These are phyloP conservation scores for Equus quagga DNA, from an alignment of 2,113 vertebrate species.

Conservation along the genomic window DNA sequence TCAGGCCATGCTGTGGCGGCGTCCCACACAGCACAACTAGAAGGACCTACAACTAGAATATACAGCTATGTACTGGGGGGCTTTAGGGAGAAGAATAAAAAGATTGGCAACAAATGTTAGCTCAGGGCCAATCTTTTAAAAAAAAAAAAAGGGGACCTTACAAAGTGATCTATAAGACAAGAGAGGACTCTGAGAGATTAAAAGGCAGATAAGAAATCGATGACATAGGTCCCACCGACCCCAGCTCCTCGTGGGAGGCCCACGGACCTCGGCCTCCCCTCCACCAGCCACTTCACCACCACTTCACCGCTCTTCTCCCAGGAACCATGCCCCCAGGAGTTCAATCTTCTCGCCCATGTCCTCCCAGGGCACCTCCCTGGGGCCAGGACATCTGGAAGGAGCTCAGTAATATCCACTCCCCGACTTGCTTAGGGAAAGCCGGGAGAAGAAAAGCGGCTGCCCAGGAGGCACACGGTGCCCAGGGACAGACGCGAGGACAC, in stretches of 20 bases:
- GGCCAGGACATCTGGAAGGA: not conserved
- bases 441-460: not conserved
- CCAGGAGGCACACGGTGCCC: not conserved
- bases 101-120: too few species aligned
- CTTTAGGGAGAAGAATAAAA: too few species aligned
- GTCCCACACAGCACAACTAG: too few species aligned
- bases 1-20: too few species aligned
- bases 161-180: not conserved
- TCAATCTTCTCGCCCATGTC: too few species aligned
- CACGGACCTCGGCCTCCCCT: rapidly evolving
- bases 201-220: not conserved
- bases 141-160: not conserved
- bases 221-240: not conserved
- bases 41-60: too few species aligned
- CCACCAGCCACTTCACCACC: rapidly evolving
- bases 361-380: rapidly evolving
- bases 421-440: not conserved
- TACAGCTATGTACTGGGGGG: too few species aligned
- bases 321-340: not conserved
- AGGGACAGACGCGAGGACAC: not conserved
- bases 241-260: not conserved
- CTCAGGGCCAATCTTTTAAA: too few species aligned
- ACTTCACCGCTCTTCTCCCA: not conserved
- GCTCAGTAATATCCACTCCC: rapidly evolving
- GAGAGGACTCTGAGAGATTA: not conserved